Evolutionary conservation across 2,113 vertebrate genomes (phyloP).

Genomic region (Gulo gulo): DNA sequence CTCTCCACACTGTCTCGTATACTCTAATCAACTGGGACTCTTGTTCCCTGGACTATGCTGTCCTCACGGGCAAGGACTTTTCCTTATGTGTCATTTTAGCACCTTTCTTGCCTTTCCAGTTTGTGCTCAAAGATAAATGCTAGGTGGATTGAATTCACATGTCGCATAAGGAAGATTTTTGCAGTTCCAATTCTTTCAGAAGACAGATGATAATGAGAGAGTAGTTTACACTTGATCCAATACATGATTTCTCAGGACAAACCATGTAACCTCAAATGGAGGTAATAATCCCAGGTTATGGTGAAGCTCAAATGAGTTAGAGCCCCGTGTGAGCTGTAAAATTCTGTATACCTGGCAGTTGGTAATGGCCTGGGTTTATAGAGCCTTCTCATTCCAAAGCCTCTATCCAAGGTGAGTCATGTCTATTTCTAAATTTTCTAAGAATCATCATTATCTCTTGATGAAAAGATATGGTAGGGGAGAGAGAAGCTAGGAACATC

Average conservation of each 20-base stretch:
- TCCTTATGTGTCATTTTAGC: background rate
- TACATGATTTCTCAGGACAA: slow-evolving; percentile 10
- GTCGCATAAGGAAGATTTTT: background rate
- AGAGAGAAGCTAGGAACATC: background rate
- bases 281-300: slow-evolving; percentile 22
- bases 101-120: background rate
- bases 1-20: background rate
- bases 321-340: background rate
- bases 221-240: slow-evolving; percentile 30
- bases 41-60: background rate
- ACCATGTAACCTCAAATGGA: background rate
- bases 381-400: background rate
- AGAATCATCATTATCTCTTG: slow-evolving; percentile 1
- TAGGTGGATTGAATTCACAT: background rate
- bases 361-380: slow-evolving; percentile 43
- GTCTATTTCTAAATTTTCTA: slow-evolving; percentile 32
- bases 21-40: background rate
- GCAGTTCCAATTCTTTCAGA: background rate
- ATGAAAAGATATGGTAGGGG: slow-evolving; percentile 16
- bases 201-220: slow-evolving; percentile 33
- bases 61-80: background rate
- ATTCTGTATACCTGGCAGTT: background rate
- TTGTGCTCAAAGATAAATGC: background rate
- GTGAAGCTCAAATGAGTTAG: slow-evolving; percentile 43
- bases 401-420: slow-evolving; percentile 37